Evolutionary conservation across 2,113 vertebrate genomes (phyloP).

Genomic region (Cryptoleucopteryx plumbea): DNA sequence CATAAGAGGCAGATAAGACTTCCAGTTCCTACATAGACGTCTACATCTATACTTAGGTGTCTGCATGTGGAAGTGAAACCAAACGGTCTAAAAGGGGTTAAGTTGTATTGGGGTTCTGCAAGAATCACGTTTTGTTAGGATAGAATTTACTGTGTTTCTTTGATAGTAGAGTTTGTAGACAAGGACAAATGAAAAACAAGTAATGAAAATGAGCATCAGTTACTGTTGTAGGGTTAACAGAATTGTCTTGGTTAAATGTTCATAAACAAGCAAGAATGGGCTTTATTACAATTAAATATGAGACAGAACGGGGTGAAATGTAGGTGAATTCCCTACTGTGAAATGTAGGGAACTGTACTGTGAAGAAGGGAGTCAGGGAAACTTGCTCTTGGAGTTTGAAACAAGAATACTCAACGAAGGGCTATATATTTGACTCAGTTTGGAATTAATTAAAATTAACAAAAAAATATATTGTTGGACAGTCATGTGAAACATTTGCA

Average conservation of each 20-base stretch:
- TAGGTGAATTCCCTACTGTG: not conserved
- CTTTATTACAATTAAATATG: not conserved
- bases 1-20: not conserved
- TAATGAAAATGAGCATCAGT: not conserved
- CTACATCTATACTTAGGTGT: not conserved
- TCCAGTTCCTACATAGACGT: not conserved
- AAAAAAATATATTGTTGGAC: not conserved
- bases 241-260: not conserved
- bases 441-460: not conserved
- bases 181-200: not conserved
- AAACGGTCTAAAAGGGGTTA: not conserved
- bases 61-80: not conserved
- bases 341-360: not conserved
- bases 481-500: not conserved
- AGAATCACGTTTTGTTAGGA: not conserved
- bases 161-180: not conserved
- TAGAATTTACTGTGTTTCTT: not conserved
- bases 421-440: not conserved
- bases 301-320: not conserved
- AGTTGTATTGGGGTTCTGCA: not conserved
- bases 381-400: not conserved
- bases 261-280: not conserved
- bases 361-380: not conserved
- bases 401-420: not conserved
- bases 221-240: not conserved